phyloP scores from a whole-genome alignment of 2,113 vertebrate species.

The Arizona elegans region DNA sequence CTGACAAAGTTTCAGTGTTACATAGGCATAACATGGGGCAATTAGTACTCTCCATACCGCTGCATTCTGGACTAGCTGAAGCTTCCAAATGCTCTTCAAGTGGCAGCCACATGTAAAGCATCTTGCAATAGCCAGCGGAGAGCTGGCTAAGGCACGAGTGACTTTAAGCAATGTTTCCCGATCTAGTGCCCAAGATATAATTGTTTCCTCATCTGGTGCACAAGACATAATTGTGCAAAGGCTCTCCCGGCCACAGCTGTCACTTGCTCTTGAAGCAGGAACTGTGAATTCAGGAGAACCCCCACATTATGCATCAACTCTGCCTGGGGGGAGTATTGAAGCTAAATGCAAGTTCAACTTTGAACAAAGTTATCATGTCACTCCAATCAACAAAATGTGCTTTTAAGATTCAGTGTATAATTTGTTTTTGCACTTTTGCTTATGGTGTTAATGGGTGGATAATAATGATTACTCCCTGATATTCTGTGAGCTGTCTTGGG shows the following conservation, averaged over 20 bases:
- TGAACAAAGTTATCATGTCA: background rate
- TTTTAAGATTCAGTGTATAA: background rate
- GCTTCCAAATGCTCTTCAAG: background rate
- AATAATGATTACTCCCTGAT: background rate
- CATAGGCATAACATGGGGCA: background rate
- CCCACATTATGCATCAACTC: background rate
- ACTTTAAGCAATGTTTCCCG: background rate
- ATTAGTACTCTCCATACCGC: background rate
- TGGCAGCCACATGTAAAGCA: background rate
- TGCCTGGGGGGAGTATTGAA: background rate
- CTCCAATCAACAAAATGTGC: background rate
- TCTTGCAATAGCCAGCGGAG: background rate
- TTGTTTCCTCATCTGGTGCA: background rate
- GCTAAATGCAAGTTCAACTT: background rate
- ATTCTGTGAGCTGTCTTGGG: background rate
- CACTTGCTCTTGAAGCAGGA: background rate
- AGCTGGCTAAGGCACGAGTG: background rate
- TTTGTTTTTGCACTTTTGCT: background rate
- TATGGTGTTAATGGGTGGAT: background rate
- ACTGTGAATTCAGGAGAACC: background rate
- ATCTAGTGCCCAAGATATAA: background rate
- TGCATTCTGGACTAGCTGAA: background rate
- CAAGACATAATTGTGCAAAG: background rate
- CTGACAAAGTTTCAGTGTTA: background rate
- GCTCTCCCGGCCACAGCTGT: background rate